Base-by-base conservation (phyloP, 2,888 invertebrate genomes). In the Platycheirus rosarum region DNA sequence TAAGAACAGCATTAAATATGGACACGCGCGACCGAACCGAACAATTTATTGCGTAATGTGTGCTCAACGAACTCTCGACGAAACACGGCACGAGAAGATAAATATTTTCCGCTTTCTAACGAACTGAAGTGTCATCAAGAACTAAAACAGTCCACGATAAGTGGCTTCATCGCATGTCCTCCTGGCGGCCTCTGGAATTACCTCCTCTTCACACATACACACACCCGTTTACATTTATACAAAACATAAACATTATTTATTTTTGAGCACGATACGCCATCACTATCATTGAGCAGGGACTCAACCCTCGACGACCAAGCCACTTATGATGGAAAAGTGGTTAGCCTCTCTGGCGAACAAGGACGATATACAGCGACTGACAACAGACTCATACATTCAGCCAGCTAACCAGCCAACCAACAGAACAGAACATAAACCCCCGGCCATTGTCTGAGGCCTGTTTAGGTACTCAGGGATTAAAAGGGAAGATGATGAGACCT, bases 111-210 rank as follows among this genome's bases (percentile, higher is more conserved):
- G 85, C 82, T 84, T 86, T 85, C 84, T 57, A 84, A 86, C 87
- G 85, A 90, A 88, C 87, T 90, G 89, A 90, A 90, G 90, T 90
- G 88, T 89, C 90, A 89, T 90, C 88, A 89, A 89, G 89, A 89
- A 88, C 88, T 88, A 89, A 88, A 88, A 88, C 88, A 88, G 88
- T 87, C 85, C 85, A 77, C 68, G 86, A 88, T 89, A 89, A 89
- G 89, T 89, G 89, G 90, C 89, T 89, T 88, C 89, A 89, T 88
- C 89, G 89, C 88, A 88, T 89, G 89, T 89, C 89, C 90, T 89
- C 89, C 88, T 87, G 23, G 68, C 76, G 70, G 76, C 75, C 80
- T 82, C 82, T 82, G 71, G 77, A 82, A 82, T 82, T 32, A 77
- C 82, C 82, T 82, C 82, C 82, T 77, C 85, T 85, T 84, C 42